A percentile compares a stretch with the other conserved stretches of the same genome.
These are phyloP conservation scores for Steromphala cineraria DNA, from an alignment of 2,888 invertebrate species.

Conservation along the genomic window DNA sequence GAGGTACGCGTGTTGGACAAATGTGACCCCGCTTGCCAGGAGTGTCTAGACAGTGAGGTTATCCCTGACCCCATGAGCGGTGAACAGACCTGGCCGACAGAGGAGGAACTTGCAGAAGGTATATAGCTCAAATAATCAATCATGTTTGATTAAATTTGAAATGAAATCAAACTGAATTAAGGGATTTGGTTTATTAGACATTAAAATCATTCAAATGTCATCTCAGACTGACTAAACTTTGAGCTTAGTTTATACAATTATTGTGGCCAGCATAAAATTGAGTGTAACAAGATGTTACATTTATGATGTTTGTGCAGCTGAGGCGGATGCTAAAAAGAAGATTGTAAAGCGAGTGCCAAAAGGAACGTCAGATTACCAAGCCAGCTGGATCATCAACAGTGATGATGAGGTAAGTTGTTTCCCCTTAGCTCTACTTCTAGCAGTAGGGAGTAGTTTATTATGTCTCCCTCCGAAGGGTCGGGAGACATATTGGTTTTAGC, in stretches of 20 bases:
- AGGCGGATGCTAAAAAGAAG: slow-evolving; percentile 74
- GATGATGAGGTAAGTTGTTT: slow-evolving; percentile 75
- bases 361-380: slow-evolving; percentile 98
- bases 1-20: slow-evolving; percentile 53
- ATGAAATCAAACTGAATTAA: too few relatives aligned
- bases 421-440: neutral
- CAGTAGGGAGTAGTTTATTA: neutral
- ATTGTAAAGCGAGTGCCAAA: slow-evolving; percentile 88
- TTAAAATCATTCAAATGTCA: neutral
- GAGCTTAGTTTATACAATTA: neutral
- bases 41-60: slow-evolving; percentile 86
- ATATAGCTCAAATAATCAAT: slow-evolving; percentile 72
- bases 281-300: neutral
- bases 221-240: neutral
- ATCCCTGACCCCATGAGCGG: slow-evolving; percentile 89
- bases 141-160: too few relatives aligned
- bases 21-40: slow-evolving; percentile 75
- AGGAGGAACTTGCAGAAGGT: slow-evolving; percentile 89
- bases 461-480: too few relatives aligned
- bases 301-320: neutral
- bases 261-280: neutral
- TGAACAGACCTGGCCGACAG: slow-evolving; percentile 97
- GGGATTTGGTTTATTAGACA: neutral
- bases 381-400: slow-evolving; percentile 82
- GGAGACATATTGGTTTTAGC: too few relatives aligned